Percentiles rank a stretch among this genome's conserved stretches.
Evolutionary conservation across 2,888 invertebrate genomes (phyloP).

Genomic region (Catocala nupta): DNA sequence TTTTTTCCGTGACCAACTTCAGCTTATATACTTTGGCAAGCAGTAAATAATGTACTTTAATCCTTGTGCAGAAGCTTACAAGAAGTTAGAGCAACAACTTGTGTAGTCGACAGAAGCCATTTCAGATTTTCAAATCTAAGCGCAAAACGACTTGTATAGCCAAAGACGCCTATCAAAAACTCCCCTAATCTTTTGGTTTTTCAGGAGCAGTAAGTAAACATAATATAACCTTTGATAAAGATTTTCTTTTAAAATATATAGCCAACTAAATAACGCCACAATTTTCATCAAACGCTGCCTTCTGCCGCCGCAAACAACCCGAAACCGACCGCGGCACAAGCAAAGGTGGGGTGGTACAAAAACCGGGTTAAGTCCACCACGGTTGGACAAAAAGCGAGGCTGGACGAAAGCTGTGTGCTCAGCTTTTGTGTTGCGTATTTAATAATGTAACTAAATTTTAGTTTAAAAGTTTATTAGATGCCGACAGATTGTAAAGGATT

Average conservation of each 20-base stretch:
- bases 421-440: conserved; percentile 17
- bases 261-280: conserved; percentile 1
- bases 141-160: no score
- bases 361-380: conserved; percentile 17
- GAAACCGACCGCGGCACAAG: conserved; percentile 6
- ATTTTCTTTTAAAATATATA: neutral
- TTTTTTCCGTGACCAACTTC: no score
- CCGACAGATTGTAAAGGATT: no score
- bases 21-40: no score
- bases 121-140: no score
- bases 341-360: conserved; percentile 20
- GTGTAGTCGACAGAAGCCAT: no score
- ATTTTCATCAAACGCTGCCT: conserved; percentile 11
- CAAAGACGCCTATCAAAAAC: no score
- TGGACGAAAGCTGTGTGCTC: conserved; percentile 7
- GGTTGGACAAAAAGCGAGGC: conserved; percentile 14
- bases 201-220: no score
- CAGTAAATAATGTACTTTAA: no score
- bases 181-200: no score
- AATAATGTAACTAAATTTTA: conserved; percentile 21
- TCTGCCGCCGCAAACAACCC: conserved; percentile 14
- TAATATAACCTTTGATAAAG: neutral
- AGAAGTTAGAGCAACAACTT: no score
- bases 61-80: no score
- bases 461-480: neutral